Conservation (phyloP, 1,140 invertebrate species). For the Phenacoccus solenopsis region DNA sequence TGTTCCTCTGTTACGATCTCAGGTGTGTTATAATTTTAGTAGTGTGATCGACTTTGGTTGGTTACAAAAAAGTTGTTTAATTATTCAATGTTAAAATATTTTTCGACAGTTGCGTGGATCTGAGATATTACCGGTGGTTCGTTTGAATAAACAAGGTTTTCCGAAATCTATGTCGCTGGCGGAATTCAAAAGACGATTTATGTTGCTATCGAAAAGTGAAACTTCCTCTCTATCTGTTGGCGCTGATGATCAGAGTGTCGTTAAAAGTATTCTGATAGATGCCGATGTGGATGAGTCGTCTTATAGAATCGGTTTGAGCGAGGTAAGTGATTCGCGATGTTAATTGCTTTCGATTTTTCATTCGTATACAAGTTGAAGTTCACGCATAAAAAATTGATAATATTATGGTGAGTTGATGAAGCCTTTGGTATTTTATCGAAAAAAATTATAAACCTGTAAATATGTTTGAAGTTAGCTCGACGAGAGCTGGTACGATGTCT, state of each 20-base stretch:
- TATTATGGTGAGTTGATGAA: too few species aligned
- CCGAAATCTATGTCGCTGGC: conserved; percentile 75
- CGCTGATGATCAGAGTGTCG: conserved; percentile 45
- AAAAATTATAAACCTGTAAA: too few species aligned
- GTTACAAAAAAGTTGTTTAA: neutral
- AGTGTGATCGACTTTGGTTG: neutral
- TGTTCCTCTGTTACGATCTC: conserved; percentile 71
- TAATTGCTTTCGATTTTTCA: too few species aligned
- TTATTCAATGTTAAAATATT: neutral
- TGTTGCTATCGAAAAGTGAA: conserved; percentile 48
- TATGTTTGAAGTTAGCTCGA: too few species aligned
- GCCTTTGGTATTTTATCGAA: too few species aligned
- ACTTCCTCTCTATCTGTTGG: conserved; percentile 31
- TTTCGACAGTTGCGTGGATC: conserved; percentile 63
- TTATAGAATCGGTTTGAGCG: conserved; percentile 79
- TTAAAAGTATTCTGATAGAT: conserved; percentile 68
- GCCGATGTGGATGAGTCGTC: conserved; percentile 75
- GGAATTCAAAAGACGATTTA: conserved; percentile 77
- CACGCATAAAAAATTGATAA: too few species aligned
- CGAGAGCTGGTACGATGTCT: too few species aligned
- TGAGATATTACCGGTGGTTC: conserved; percentile 76
- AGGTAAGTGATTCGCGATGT: too few species aligned
- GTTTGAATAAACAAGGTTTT: conserved; percentile 85
- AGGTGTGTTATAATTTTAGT: conserved; percentile 46
- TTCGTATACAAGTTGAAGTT: too few species aligned